Base-by-base conservation (phyloP, 2,888 invertebrate genomes). In the Cheilosia scutellata region DNA sequence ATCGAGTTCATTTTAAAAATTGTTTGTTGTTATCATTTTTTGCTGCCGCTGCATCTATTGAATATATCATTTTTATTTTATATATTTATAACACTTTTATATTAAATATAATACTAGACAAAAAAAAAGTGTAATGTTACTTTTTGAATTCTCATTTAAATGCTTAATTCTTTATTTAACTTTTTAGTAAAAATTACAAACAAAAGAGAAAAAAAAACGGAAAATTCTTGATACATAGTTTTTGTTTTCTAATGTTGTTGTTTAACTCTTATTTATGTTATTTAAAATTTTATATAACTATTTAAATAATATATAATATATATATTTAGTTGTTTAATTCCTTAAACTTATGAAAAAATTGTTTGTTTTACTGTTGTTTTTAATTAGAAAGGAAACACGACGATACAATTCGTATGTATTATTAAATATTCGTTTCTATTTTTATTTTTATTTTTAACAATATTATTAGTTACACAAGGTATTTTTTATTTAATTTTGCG, bases 41-140 rank as follows among this genome's bases (percentile, higher is more conserved):
- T 76, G 80, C 72, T 82, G 82, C 86, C 77, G 71, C 82, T 60
- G 75, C 82, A 71, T 82, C 71, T 86, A 49, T 82, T 76, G 75
- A 66, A 82, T 83, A 57, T 65, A 58, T 42, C 37, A 33, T 82
- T 49, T 51, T 75, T 57, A 60, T 57, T 68, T 79, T 75, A 76
- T 75, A 76, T 82, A 84, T 82, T 71, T 86, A 63, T 72, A 82
- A 86, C 86, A 82, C 76, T 72, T 86, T 78, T 62, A 60, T 77
- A 76, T 72, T 82, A 72, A 86, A 72, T 82, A 72, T 77, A 86
- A 86, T 86, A 77, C 86, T 86, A 86, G 82, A 80, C 82, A 77
- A 86, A 86, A 71, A 82, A 75, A 72, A 55, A 66, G 63, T 72
- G 62, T 76, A 51, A 76, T 72, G 68, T 72, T 82, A 78, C 42